These are phyloP conservation scores for Butorides virescens DNA, from an alignment of 2,113 vertebrate species.

Conservation along the genomic window DNA sequence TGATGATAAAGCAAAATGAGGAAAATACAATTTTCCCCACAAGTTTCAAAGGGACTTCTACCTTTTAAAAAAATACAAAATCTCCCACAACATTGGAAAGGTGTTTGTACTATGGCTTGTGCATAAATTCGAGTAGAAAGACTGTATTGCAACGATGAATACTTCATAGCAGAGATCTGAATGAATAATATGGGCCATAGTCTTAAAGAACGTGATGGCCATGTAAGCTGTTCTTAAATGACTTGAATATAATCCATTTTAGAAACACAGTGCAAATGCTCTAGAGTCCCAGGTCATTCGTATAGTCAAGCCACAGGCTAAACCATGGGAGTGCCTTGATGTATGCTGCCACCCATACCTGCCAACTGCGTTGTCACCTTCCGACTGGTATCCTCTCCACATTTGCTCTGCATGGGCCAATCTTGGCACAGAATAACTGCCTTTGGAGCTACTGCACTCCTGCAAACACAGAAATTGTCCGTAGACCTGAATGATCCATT, in stretches of 20 bases:
- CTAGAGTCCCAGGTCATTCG: not conserved
- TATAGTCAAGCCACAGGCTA: not conserved
- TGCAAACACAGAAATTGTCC: not conserved
- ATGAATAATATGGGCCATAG: not conserved
- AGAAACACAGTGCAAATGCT: not conserved
- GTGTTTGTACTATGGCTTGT: not conserved
- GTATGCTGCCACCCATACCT: not conserved
- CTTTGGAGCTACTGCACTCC: not conserved
- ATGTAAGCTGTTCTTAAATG: not conserved
- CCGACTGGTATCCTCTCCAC: rapidly evolving
- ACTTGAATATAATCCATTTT: not conserved
- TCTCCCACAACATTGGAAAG: not conserved
- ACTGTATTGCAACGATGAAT: not conserved
- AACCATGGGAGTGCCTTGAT: rapidly evolving
- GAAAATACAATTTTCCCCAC: not conserved
- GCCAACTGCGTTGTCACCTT: not conserved
- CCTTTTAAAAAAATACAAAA: not conserved
- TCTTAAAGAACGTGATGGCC: rapidly evolving
- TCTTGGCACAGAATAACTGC: not conserved
- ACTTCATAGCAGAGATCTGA: not conserved
- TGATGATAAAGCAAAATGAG: not conserved
- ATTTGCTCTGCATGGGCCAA: not conserved
- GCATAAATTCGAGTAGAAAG: not conserved
- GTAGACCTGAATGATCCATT: rapidly evolving
- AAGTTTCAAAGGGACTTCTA: not conserved